Base-by-base conservation (phyloP, 2,888 invertebrate species). In the Andricus quercusramuli region DNA sequence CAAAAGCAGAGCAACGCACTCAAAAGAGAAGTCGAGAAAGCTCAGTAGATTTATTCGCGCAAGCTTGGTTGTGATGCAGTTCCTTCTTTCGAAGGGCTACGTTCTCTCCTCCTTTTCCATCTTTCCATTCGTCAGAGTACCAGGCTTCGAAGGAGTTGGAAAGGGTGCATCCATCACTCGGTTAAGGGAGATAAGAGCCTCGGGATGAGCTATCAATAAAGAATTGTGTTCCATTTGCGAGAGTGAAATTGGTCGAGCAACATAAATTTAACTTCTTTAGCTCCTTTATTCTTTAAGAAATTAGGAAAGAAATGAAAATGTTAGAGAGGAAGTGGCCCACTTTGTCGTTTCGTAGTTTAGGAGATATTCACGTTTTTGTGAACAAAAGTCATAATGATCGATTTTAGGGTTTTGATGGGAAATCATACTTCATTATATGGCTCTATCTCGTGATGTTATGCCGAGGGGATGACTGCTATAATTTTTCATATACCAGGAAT, bases 141-240 rank as follows among this genome's bases (percentile, higher is more conserved):
- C 37, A 70, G 68, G 76, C 79, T 79, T 56, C 77, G 67, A 41
- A 47, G 68, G 67, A 78, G 81, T 78, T 79, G 78, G 66, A 78
- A 82, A 81, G 80, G 83, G 80, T 79, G 77, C 88, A 90, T 90
- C 87, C 87, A 89, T 90, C 90, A 90, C 87, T 84, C 86, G 84
- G 89, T 88, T 89, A 89, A 86, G 85, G 84, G 84, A 87, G 87
- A 87, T 89, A 90, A 90, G 87, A 87, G 47, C 47, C 78, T 67
- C 83, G 82, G 85, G 86, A 87, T 88, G 87, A 89, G 86, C 85
- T 86, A 87, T 87, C 88, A 89, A 86, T 86, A 86, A 82, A 85
- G 78, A 82, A 82, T 86, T 84, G 84, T 84, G 84, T 86, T 86
- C 88, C 87, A 88, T 88, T 88, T 86, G 86, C 83, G 87, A 86